A percentile compares a stretch with the other conserved stretches of the same genome.
Evolutionary conservation across 2,113 vertebrate genomes (phyloP).

Genomic region (Urocitellus parryii): DNA sequence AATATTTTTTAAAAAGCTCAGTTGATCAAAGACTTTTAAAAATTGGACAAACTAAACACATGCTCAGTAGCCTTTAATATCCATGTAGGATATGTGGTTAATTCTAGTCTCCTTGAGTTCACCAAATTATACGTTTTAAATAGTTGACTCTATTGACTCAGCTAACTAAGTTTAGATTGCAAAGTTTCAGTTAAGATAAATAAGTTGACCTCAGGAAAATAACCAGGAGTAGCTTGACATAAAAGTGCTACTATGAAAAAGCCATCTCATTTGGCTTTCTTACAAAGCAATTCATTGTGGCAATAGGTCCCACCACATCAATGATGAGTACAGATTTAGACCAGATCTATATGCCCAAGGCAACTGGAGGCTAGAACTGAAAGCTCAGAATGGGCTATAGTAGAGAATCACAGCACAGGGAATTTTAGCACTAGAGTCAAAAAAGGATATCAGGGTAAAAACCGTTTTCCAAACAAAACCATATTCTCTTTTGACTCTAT

Average conservation of each 20-base stretch:
- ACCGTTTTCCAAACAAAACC: background rate
- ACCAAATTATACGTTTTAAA: background rate
- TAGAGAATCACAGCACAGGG: no score
- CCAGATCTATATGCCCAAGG: background rate
- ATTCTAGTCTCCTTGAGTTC: background rate
- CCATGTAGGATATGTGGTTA: background rate
- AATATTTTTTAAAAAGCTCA: background rate
- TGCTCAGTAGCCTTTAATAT: background rate
- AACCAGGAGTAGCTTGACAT: background rate
- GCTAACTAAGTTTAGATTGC: background rate
- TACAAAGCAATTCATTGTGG: background rate
- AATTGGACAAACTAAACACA: background rate
- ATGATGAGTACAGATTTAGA: background rate
- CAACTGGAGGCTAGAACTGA: no score
- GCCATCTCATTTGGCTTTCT: background rate
- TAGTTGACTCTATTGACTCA: background rate
- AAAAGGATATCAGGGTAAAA: background rate
- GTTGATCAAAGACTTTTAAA: background rate
- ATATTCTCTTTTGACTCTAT: background rate
- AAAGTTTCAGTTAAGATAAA: background rate
- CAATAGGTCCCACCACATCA: background rate
- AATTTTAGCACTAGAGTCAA: background rate
- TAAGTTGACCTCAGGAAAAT: constrained; percentile 14
- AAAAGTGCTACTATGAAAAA: background rate
- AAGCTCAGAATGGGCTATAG: background rate